Evolutionary conservation across 2,888 invertebrate genomes (phyloP).

Genomic region (Apotomis turbidana): DNA sequence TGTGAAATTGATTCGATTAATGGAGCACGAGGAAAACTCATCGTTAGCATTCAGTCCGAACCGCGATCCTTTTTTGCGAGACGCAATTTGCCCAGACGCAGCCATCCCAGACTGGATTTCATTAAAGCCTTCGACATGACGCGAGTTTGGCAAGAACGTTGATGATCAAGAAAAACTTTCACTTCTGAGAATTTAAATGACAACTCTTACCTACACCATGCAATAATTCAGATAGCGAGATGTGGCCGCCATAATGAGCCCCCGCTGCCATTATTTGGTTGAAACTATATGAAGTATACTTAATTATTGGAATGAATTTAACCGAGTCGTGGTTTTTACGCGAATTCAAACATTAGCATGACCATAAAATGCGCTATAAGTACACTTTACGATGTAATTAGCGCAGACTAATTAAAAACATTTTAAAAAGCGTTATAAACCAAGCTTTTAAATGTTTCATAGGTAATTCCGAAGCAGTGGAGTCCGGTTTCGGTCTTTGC

Average conservation of each 20-base stretch:
- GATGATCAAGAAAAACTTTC: conserved; percentile 40
- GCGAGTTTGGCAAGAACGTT: conserved; percentile 36
- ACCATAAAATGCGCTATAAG: conserved; percentile 52
- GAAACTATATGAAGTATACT: conserved; percentile 2
- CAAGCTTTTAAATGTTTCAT: conserved; percentile 5
- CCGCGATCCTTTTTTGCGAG: conserved; percentile 33
- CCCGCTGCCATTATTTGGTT: conserved; percentile 15
- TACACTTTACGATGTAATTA: conserved; percentile 58
- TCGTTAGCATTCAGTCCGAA: conserved; percentile 26
- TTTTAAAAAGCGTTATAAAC: conserved; percentile 44
- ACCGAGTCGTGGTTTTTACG: conserved; percentile 14
- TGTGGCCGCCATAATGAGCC: conserved; percentile 9
- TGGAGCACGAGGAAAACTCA: conserved; percentile 38
- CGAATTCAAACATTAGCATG: conserved; percentile 49
- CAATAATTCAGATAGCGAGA: conserved; percentile 27
- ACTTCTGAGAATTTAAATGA: conserved; percentile 37
- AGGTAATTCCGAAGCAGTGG: neutral
- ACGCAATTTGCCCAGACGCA: conserved; percentile 20
- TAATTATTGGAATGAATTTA: conserved; percentile 13
- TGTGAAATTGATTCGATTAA: conserved; percentile 39
- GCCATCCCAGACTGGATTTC: conserved; percentile 31
- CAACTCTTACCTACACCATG: conserved; percentile 20
- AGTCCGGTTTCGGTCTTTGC: conserved; percentile 3
- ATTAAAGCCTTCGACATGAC: conserved; percentile 34
- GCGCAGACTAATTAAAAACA: conserved; percentile 52